Conservation (phyloP, 2,888 invertebrate genomes). For the Leptopilina myrica region DNA sequence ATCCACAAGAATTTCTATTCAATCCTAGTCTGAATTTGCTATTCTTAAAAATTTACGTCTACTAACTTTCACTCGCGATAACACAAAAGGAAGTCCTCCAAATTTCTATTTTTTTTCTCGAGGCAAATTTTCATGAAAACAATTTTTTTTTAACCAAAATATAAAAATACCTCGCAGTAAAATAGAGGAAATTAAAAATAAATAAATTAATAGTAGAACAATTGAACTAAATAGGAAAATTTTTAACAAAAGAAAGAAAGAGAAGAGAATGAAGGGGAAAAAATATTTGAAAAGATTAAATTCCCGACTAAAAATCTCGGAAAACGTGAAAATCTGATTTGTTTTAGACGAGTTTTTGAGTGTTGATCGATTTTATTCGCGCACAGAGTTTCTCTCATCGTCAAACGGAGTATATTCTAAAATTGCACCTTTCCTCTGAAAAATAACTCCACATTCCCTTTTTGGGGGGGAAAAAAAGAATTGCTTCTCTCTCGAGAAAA, state of each 20-base stretch:
- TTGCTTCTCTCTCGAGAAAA: not conserved
- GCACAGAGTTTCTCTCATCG: conserved; percentile 17
- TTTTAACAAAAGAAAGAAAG: conserved; percentile 20
- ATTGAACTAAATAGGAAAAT: conserved; percentile 19
- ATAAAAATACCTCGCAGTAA: not conserved
- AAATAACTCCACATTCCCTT: not conserved
- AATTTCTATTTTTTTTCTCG: too few species aligned
- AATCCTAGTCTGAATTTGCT: too few species aligned
- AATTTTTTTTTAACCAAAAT: not conserved
- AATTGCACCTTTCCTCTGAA: conserved; percentile 20
- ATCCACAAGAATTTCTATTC: too few species aligned
- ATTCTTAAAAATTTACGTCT: too few species aligned
- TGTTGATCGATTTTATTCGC: conserved; percentile 3
- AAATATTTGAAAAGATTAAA: not conserved
- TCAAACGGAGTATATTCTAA: conserved; percentile 31
- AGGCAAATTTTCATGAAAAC: not conserved
- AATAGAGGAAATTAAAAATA: too few species aligned
- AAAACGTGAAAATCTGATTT: conserved; percentile 32
- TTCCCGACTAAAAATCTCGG: not conserved
- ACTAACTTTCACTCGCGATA: too few species aligned
- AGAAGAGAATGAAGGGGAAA: conserved; percentile 4
- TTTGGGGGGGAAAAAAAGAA: not conserved
- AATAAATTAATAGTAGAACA: too few species aligned
- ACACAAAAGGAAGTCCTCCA: not conserved
- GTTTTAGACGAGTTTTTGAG: not conserved